Base-by-base conservation (phyloP, 2,888 invertebrate species). In the Lasioglossum lativentre region DNA sequence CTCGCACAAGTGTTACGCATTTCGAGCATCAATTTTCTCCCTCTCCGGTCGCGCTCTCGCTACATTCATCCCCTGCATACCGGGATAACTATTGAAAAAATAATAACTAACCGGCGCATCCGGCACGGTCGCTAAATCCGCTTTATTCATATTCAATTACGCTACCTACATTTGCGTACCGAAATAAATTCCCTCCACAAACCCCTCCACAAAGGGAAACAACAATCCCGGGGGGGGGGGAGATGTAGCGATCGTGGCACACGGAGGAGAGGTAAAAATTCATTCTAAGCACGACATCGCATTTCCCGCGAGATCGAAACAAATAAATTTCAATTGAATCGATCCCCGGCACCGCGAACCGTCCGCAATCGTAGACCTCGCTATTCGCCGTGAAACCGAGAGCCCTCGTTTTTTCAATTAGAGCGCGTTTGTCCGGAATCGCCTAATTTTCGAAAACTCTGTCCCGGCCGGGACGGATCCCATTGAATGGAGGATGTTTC, bases 131-230 rank as follows among this genome's bases (percentile, higher is more conserved):
- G 71, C 78, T 81, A 82, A 76, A 81, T 86, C 72, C 78, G 68
- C 72, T 78, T 86, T 85, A 86, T 86, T 86, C 86, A 78, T 85
- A 85, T 86, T 86, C 81, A 74, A 86, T 86, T 86, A 86, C 63
- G 12, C 68, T 23, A 47, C 27, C 73, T 73, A 30, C 59, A 59
- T 72, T 63, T 52, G 47, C 59, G 16, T 42, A 34, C 56, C 66
- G 75, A 86, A 82, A 75, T 78, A 86, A 79, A 86, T 82, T 75
- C 75, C 4, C 70, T 40, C 42, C 42, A n/a, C 27, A 8, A 23
- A 10, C 27, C 27, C 12, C 12, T 12, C 10, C 12, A 12, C 34
- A 10, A 23, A 68, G 19, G 40, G 68, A n/a, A 68, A 38, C 68
- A 68, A 4, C 23, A 34, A 68, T 68, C 38, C 23, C 3, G 1